A percentile compares a stretch with the other conserved stretches of the same genome.
Evolutionary conservation across 2,888 invertebrate genomes (phyloP).

Genomic region (Allolobophora icterica): DNA sequence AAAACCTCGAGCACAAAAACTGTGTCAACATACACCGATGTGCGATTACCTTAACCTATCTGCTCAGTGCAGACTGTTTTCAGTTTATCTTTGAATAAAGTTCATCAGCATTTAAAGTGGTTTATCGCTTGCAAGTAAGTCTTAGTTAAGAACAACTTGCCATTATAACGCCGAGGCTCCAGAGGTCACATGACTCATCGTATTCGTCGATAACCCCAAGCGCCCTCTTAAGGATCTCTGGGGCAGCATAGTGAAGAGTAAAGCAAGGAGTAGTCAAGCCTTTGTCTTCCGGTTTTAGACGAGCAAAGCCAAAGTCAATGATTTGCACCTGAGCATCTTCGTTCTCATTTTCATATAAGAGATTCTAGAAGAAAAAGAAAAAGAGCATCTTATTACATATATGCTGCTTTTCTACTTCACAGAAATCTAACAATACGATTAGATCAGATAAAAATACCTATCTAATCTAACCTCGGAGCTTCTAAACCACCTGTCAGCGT

Average conservation of each 20-base stretch:
- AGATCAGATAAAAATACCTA: not conserved
- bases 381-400: not conserved
- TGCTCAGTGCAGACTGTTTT: not conserved
- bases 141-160: slow-evolving; percentile 67
- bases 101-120: not conserved
- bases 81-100: not conserved
- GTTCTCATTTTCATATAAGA: slow-evolving; percentile 72
- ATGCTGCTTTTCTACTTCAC: not conserved
- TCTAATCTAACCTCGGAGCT: not conserved
- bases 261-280: slow-evolving; percentile 81
- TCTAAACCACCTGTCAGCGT: not conserved
- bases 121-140: not conserved
- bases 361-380: slow-evolving; percentile 68
- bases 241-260: slow-evolving; percentile 92
- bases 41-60: not conserved
- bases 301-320: slow-evolving; percentile 94
- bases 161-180: slow-evolving; percentile 92
- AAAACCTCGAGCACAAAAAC: not conserved
- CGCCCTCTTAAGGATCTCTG: slow-evolving; percentile 82
- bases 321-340: slow-evolving; percentile 78
- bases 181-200: slow-evolving; percentile 91
- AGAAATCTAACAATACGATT: slow-evolving; percentile 38
- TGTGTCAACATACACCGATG: not conserved
- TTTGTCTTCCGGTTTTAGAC: slow-evolving; percentile 71
- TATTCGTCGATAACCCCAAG: slow-evolving; percentile 68